These are phyloP conservation scores for Ochropleura leucogaster DNA, from an alignment of 2,888 invertebrate species.

Conservation along the genomic window DNA sequence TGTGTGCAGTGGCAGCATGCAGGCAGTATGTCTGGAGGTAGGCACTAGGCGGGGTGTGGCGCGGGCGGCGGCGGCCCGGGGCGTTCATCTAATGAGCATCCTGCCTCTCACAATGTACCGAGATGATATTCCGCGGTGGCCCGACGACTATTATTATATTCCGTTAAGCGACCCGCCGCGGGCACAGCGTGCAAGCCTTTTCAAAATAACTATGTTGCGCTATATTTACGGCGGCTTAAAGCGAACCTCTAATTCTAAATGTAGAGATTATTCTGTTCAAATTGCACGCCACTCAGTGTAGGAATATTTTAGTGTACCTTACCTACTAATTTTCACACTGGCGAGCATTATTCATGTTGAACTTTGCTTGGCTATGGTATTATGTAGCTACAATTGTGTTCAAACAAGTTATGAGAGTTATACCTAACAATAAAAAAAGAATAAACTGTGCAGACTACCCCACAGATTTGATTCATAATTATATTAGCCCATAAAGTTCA, in stretches of 20 bases:
- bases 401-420: not conserved
- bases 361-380: not conserved
- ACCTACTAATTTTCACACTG: slow-evolving; percentile 40
- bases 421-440: not conserved
- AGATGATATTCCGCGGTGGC: slow-evolving; percentile 86
- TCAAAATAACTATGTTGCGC: slow-evolving; percentile 83
- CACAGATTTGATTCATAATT: not conserved
- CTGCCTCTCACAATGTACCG: slow-evolving; percentile 88
- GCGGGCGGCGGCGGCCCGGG: slow-evolving; percentile 79
- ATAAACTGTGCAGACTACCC: not conserved
- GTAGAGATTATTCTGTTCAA: slow-evolving; percentile 64
- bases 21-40: slow-evolving; percentile 72
- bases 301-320: slow-evolving; percentile 38
- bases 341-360: slow-evolving; percentile 22
- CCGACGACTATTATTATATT: slow-evolving; percentile 88
- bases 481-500: not conserved
- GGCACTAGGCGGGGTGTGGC: slow-evolving; percentile 68
- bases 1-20: slow-evolving; percentile 68
- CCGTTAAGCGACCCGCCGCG: slow-evolving; percentile 79
- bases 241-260: slow-evolving; percentile 79
- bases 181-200: slow-evolving; percentile 84
- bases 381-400: slow-evolving; percentile 9
- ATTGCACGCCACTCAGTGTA: slow-evolving; percentile 47
- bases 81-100: slow-evolving; percentile 90
- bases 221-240: slow-evolving; percentile 76